phyloP scores from a whole-genome alignment of 2,113 vertebrate genomes.

The Zosterops lateralis region DNA sequence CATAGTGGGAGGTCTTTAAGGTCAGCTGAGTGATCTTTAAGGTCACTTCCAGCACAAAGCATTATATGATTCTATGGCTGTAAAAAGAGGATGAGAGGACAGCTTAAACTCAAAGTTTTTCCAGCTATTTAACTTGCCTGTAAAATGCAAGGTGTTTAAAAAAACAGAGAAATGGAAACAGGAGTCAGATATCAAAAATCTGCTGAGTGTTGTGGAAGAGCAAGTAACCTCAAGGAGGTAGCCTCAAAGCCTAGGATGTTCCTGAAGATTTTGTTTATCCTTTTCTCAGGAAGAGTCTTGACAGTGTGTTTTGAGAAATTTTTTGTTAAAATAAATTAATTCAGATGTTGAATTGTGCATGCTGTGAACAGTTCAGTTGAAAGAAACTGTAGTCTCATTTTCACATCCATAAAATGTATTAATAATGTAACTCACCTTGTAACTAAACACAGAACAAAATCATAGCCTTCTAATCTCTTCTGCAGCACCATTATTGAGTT shows the following conservation, averaged over 20 bases:
- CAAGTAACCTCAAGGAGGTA: not conserved
- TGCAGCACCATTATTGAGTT: not conserved
- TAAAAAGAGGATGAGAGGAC: not conserved
- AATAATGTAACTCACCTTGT: not conserved
- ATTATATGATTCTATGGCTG: not conserved
- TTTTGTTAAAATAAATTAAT: not conserved
- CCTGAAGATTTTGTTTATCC: not conserved
- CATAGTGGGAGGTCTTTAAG: not conserved
- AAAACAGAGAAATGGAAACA: not conserved
- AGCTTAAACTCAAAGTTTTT: not conserved
- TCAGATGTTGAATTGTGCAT: not conserved
- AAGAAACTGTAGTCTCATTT: not conserved
- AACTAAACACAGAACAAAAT: not conserved
- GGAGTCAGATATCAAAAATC: slow-evolving; percentile 15
- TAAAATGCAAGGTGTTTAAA: not conserved
- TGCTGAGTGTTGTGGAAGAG: not conserved
- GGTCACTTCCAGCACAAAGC: not conserved
- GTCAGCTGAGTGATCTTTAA: not conserved
- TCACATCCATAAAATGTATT: not conserved
- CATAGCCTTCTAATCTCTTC: not conserved
- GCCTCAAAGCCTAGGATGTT: not conserved
- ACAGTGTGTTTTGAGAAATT: not conserved
- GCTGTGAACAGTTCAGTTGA: not conserved
- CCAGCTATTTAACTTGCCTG: not conserved
- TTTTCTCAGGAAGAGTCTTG: not conserved